phyloP scores from a whole-genome alignment of 2,888 invertebrate species.

The Lottia gigantea region DNA sequence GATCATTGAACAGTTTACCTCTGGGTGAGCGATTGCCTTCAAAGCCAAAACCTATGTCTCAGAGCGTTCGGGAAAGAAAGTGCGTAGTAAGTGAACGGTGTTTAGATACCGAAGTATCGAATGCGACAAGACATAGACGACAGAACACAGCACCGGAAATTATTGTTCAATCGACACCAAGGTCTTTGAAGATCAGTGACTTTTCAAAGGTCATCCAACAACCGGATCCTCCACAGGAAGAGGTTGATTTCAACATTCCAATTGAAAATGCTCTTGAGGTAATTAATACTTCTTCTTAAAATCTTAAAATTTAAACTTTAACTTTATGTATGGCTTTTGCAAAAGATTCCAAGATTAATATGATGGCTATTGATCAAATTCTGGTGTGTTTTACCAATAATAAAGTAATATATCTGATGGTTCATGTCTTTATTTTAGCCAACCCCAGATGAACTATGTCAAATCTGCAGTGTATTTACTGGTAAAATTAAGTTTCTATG shows the following conservation, averaged over 20 bases:
- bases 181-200: constrained; percentile 3
- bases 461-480: neutral
- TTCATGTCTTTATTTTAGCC: neutral
- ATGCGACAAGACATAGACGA: neutral
- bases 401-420: no score
- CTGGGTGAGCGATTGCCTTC: neutral
- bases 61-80: neutral
- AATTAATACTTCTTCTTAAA: no score
- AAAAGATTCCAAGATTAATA: no score
- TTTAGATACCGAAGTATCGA: neutral
- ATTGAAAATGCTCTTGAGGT: no score
- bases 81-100: neutral
- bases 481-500: constrained; percentile 4
- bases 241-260: no score
- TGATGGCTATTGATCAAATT: no score
- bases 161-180: neutral
- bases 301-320: no score
- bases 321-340: no score
- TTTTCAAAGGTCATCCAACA: neutral
- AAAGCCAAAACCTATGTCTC: neutral
- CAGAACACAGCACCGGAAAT: neutral
- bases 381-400: no score
- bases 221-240: neutral
- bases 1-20: neutral
- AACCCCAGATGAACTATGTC: neutral